Evolutionary conservation across 2,888 invertebrate species (phyloP).

Genomic region (Drosophila multiciliata): DNA sequence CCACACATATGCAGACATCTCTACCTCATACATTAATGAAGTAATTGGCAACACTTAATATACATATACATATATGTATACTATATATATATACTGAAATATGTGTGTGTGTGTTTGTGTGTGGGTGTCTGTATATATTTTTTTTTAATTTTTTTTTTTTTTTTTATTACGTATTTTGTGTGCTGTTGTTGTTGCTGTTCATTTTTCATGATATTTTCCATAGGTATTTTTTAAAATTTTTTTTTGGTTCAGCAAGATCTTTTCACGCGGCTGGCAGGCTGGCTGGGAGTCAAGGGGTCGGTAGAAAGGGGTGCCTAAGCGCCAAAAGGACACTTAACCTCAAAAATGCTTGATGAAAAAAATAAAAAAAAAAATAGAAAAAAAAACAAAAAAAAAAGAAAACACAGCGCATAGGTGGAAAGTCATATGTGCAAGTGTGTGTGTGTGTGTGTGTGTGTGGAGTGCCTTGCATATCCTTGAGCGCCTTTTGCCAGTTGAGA

Average conservation of each 20-base stretch:
- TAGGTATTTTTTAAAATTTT: slow-evolving; percentile 21
- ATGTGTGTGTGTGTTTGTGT: slow-evolving; percentile 47
- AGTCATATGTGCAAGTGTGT: slow-evolving; percentile 27
- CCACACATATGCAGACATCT: slow-evolving; percentile 81
- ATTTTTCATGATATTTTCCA: slow-evolving; percentile 45
- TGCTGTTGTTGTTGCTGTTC: slow-evolving; percentile 51
- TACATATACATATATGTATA: slow-evolving; percentile 39
- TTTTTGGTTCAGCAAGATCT: slow-evolving; percentile 68
- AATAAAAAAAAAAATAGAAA: slow-evolving; percentile 28
- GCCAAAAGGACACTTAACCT: slow-evolving; percentile 81
- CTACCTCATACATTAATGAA: slow-evolving; percentile 80
- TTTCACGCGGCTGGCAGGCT: slow-evolving; percentile 63
- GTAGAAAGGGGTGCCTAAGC: slow-evolving; percentile 51
- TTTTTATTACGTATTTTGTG: slow-evolving; percentile 42
- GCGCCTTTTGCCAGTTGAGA: slow-evolving; percentile 70
- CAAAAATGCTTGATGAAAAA: slow-evolving; percentile 77
- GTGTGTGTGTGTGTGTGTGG: slow-evolving; percentile 20
- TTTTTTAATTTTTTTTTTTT: slow-evolving; percentile 6
- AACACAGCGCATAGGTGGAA: slow-evolving; percentile 31
- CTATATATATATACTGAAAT: slow-evolving; percentile 65
- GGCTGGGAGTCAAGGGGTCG: slow-evolving; percentile 6
- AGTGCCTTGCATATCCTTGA: slow-evolving; percentile 71
- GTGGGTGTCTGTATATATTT: slow-evolving; percentile 18
- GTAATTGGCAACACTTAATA: slow-evolving; percentile 80
- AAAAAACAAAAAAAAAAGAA: slow-evolving; percentile 22